Conservation (phyloP, 2,797 vertebrate species). For the Pygocentrus nattereri region DNA sequence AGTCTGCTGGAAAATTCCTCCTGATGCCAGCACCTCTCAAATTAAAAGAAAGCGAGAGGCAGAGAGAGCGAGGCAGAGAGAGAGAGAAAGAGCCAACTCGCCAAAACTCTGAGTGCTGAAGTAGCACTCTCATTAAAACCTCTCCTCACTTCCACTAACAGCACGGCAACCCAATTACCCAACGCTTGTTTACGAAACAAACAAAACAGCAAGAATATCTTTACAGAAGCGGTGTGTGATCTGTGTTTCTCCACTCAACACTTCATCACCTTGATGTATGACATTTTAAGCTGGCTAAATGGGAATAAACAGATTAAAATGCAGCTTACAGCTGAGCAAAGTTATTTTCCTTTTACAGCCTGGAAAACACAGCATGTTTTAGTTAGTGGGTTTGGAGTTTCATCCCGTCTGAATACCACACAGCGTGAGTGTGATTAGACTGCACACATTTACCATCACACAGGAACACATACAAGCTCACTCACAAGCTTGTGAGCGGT, state of each 20-base stretch:
- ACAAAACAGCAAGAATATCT: constrained; percentile 17
- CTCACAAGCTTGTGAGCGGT: neutral
- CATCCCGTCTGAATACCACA: constrained; percentile 57
- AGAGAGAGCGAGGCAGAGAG: constrained; percentile 45
- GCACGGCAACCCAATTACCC: constrained; percentile 38
- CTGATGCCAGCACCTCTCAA: constrained; percentile 31
- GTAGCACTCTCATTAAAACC: constrained; percentile 69
- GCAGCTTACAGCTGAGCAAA: constrained; percentile 65
- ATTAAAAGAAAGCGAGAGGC: constrained; percentile 37
- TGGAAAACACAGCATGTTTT: constrained; percentile 52
- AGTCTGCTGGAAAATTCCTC: constrained; percentile 43
- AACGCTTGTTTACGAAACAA: constrained; percentile 30
- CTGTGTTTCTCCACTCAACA: constrained; percentile 8
- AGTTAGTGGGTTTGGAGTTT: constrained; percentile 43
- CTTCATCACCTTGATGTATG: constrained; percentile 53
- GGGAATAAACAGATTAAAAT: neutral
- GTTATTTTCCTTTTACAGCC: constrained; percentile 52
- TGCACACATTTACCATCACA: constrained; percentile 24
- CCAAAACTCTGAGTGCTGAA: constrained; percentile 68
- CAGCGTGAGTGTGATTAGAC: constrained; percentile 49
- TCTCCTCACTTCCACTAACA: constrained; percentile 51
- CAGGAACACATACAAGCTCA: constrained; percentile 15
- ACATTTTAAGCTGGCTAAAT: constrained; percentile 18
- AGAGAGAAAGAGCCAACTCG: constrained; percentile 50
- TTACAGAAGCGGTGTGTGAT: constrained; percentile 2